These are phyloP conservation scores for Acanthosoma haemorrhoidale DNA, from an alignment of 2,888 invertebrate genomes.

Conservation along the genomic window DNA sequence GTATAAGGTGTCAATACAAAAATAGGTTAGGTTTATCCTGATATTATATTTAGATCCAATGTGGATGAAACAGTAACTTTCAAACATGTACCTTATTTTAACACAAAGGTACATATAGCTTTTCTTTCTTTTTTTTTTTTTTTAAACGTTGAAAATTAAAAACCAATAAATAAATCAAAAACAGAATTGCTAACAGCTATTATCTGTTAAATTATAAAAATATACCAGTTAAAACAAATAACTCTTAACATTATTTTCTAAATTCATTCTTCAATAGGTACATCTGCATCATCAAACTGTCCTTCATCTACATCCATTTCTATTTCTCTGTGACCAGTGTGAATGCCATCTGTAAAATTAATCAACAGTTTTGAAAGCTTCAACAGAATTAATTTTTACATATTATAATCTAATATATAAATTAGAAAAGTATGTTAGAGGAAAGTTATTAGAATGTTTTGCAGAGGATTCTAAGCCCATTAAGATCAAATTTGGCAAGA, in stretches of 20 bases:
- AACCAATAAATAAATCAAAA: neutral
- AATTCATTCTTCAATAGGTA: slow-evolving; percentile 39
- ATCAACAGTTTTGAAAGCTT: too few relatives aligned
- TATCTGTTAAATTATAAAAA: neutral
- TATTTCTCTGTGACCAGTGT: slow-evolving; percentile 31
- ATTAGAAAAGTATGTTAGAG: neutral
- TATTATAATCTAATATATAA: neutral
- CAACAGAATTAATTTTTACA: too few relatives aligned
- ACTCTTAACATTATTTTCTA: slow-evolving; percentile 4
- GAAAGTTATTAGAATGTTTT: too few relatives aligned
- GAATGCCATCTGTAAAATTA: slow-evolving; percentile 24
- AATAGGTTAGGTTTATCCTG: too few relatives aligned
- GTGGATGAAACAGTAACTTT: neutral
- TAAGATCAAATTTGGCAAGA: too few relatives aligned
- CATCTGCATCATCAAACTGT: slow-evolving; percentile 57
- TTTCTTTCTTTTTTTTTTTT: too few relatives aligned
- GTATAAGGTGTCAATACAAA: too few relatives aligned
- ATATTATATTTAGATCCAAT: neutral
- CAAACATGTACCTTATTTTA: neutral
- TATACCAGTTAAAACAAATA: slow-evolving; percentile 6
- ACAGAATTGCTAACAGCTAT: neutral
- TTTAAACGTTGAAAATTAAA: too few relatives aligned
- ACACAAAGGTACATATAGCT: neutral
- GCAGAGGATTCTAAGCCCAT: too few relatives aligned
- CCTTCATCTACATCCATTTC: slow-evolving; percentile 48